Evolutionary conservation across 2,113 vertebrate species (phyloP).

Genomic region (Hymenochirus boettgeri): DNA sequence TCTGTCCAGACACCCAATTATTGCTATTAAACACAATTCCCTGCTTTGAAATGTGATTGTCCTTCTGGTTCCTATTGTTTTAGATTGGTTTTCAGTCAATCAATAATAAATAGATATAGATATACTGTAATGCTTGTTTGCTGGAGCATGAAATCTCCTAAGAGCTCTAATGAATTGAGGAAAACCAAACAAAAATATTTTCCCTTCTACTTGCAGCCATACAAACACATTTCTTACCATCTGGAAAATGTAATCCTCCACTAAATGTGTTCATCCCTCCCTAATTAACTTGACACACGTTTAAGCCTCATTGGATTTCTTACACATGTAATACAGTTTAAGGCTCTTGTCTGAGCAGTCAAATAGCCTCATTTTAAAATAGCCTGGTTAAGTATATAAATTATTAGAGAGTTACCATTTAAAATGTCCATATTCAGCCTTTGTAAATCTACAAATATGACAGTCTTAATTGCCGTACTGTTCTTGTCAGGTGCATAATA

Average conservation of each 20-base stretch:
- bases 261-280: conserved; percentile 37
- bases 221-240: conserved; percentile 17
- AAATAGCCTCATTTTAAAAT: conserved; percentile 28
- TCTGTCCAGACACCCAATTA: too few species aligned
- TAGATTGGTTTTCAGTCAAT: too few species aligned
- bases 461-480: too few species aligned
- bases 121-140: too few species aligned
- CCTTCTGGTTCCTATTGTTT: too few species aligned
- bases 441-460: background rate
- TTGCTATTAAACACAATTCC: too few species aligned
- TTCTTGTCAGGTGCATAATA: background rate
- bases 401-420: background rate
- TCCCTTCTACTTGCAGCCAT: conserved; percentile 9
- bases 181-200: conserved; percentile 7
- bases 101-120: too few species aligned
- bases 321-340: conserved; percentile 35
- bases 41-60: too few species aligned
- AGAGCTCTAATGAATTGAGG: conserved; percentile 10
- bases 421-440: background rate
- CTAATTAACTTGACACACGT: conserved; percentile 42
- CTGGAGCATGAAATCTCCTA: too few species aligned
- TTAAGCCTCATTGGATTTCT: conserved; percentile 40
- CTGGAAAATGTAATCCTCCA: conserved; percentile 34
- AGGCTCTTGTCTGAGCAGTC: conserved; percentile 25
- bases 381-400: background rate